These are phyloP conservation scores for Conus ventricosus DNA, from an alignment of 1,140 invertebrate genomes.

Conservation along the genomic window DNA sequence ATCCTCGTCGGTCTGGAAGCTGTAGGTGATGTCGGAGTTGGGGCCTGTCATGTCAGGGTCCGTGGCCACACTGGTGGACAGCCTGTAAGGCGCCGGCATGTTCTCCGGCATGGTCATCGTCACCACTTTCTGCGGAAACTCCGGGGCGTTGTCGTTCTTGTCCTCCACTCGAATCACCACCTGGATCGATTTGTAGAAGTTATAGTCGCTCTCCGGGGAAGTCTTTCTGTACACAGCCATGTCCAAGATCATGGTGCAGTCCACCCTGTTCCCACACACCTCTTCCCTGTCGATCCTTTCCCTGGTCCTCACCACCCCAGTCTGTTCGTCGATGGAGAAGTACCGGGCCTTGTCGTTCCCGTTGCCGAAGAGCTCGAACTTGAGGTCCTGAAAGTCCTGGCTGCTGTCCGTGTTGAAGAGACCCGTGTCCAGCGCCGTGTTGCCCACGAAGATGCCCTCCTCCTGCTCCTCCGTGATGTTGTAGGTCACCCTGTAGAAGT, in stretches of 20 bases:
- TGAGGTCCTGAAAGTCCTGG: constrained; percentile 31
- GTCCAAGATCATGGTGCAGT: constrained; percentile 20
- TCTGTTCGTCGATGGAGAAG: constrained; percentile 42
- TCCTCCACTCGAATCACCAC: constrained; percentile 47
- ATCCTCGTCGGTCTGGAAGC: constrained; percentile 89
- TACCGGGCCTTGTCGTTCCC: constrained; percentile 36
- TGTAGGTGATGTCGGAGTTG: constrained; percentile 81
- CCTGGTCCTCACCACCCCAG: constrained; percentile 46
- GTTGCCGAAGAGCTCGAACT: constrained; percentile 26
- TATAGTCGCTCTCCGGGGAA: background rate
- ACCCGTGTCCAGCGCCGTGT: constrained; percentile 25
- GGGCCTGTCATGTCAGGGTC: constrained; percentile 89
- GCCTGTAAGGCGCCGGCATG: constrained; percentile 44
- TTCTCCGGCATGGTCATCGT: constrained; percentile 70
- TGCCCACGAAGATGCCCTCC: constrained; percentile 31
- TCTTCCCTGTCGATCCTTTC: constrained; percentile 45
- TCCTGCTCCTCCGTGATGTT: constrained; percentile 38
- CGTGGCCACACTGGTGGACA: constrained; percentile 89
- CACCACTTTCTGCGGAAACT: constrained; percentile 91
- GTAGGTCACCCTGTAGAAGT: constrained; percentile 18
- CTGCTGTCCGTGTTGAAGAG: constrained; percentile 16
- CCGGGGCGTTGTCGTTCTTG: constrained; percentile 85
- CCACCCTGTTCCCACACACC: constrained; percentile 26
- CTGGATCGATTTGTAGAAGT: constrained; percentile 16
- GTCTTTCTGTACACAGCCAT: constrained; percentile 39